A percentile compares a stretch with the other conserved stretches of the same genome.
Conservation (phyloP, 2,797 vertebrate genomes). For the Erithacus rubecula region DNA sequence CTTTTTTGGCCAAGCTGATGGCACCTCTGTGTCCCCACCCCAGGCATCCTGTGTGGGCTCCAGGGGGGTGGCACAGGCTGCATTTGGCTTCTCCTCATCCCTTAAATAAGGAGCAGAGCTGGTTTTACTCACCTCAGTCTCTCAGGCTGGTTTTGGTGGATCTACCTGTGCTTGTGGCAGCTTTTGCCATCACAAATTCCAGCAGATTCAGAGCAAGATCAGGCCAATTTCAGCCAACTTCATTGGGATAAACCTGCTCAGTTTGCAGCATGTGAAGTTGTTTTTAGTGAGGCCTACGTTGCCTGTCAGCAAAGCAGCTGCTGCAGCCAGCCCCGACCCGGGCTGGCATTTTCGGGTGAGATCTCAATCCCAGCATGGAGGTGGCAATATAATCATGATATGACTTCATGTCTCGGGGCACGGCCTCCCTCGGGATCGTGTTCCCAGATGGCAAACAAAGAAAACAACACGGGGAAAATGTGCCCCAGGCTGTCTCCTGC, state of each 20-base stretch:
- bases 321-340: background rate
- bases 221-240: background rate
- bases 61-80: background rate
- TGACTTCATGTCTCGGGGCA: slow-evolving; percentile 44
- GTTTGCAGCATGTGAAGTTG: background rate
- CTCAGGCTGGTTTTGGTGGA: background rate
- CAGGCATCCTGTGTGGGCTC: background rate
- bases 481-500: background rate
- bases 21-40: background rate
- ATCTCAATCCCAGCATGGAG: background rate
- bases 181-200: background rate
- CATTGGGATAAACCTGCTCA: background rate
- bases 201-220: background rate
- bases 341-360: background rate
- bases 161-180: background rate
- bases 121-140: rapidly evolving
- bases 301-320: background rate
- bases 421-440: background rate
- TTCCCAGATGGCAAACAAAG: slow-evolving; percentile 58
- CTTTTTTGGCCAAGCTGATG: background rate
- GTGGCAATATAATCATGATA: slow-evolving; percentile 22
- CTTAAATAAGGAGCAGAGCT: background rate
- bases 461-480: background rate
- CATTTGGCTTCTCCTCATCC: background rate
- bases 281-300: rapidly evolving